Conservation (phyloP, 2,888 invertebrate genomes). For the Thysanoteuthis rhombus region DNA sequence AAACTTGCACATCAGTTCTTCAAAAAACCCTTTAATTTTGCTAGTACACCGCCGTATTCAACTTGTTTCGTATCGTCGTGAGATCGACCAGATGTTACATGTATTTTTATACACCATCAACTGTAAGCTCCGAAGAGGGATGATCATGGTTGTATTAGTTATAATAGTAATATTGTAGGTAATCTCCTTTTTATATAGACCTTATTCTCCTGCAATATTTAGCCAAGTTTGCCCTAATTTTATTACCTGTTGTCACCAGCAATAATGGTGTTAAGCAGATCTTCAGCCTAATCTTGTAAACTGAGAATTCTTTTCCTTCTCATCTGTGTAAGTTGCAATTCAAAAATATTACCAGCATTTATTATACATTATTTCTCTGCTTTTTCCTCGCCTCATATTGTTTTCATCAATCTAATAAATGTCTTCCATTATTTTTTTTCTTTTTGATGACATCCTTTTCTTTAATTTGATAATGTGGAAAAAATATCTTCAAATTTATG, state of each 20-base stretch:
- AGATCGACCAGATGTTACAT: slow-evolving; percentile 12
- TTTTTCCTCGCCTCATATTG: too few relatives aligned
- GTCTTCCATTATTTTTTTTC: too few relatives aligned
- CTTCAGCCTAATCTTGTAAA: not conserved
- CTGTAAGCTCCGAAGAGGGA: not conserved
- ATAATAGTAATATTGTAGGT: not conserved
- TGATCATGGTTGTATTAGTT: too few relatives aligned
- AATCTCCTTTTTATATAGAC: not conserved
- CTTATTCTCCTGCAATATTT: not conserved
- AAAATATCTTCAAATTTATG: too few relatives aligned
- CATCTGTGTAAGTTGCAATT: too few relatives aligned
- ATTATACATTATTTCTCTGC: too few relatives aligned
- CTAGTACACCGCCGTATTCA: too few relatives aligned
- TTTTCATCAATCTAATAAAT: too few relatives aligned
- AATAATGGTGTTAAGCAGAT: not conserved
- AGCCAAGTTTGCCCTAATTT: not conserved
- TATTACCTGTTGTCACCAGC: not conserved
- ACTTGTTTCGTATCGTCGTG: not conserved
- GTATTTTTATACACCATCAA: not conserved
- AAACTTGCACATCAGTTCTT: not conserved
- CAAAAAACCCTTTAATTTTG: not conserved
- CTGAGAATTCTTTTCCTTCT: too few relatives aligned
- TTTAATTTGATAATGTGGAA: too few relatives aligned
- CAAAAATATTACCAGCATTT: too few relatives aligned
- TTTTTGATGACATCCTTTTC: too few relatives aligned